A percentile compares a stretch with the other conserved stretches of the same genome.
Evolutionary conservation across 1,140 invertebrate species (phyloP).

Genomic region (Helicoverpa zea): DNA sequence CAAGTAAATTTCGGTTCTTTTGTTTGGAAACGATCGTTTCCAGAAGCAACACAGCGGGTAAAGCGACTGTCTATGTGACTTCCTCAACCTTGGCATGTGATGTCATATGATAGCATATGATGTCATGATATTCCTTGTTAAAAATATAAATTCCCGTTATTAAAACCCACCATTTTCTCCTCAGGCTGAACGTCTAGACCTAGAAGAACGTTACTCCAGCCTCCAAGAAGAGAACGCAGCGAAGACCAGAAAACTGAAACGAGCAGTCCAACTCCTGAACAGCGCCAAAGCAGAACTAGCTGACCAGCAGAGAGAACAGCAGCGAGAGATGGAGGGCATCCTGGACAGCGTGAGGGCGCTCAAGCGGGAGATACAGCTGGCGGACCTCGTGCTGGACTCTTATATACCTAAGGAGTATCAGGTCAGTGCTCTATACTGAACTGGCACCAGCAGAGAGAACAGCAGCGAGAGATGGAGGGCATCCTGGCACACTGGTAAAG

Average conservation of each 20-base stretch:
- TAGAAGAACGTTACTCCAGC: conserved; percentile 98
- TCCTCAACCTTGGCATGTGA: too few species aligned
- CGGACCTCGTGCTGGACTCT: conserved; percentile 94
- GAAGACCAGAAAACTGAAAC: conserved; percentile 97
- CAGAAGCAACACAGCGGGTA: too few species aligned
- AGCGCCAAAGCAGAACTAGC: conserved; percentile 95
- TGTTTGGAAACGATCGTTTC: too few species aligned
- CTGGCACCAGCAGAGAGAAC: too few species aligned
- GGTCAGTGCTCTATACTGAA: conserved; percentile 49
- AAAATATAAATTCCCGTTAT: neutral
- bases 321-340: conserved; percentile 98
- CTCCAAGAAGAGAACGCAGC: conserved; percentile 97
- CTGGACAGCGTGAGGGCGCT: conserved; percentile 97
- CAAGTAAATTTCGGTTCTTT: too few species aligned
- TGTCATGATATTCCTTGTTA: too few species aligned
- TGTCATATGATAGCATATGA: too few species aligned
- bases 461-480: too few species aligned
- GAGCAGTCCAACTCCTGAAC: conserved; percentile 93
- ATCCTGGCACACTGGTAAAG: too few species aligned
- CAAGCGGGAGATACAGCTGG: conserved; percentile 96
- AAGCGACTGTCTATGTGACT: too few species aligned
- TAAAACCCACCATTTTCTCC: neutral
- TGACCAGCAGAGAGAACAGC: conserved; percentile 97
- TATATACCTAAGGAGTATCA: conserved; percentile 97
- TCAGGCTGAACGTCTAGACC: conserved; percentile 96